These are phyloP conservation scores for Gastrophryne carolinensis DNA, from an alignment of 2,797 vertebrate species.

Conservation along the genomic window DNA sequence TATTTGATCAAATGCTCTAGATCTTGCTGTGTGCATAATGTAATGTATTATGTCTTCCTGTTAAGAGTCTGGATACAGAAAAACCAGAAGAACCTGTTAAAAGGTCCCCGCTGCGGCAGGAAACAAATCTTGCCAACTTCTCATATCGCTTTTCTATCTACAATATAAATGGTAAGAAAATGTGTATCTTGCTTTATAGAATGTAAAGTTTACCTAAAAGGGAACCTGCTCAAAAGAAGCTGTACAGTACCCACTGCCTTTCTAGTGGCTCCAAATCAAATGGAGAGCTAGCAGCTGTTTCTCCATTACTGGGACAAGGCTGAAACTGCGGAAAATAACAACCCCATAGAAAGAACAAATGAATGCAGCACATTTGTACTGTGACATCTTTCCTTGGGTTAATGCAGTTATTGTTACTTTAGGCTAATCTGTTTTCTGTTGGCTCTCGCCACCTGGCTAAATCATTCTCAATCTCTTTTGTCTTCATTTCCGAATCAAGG, in stretches of 20 bases:
- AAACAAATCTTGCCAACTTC: constrained; percentile 97
- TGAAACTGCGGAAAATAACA: no score
- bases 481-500: background rate
- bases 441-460: background rate
- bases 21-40: background rate
- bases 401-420: background rate
- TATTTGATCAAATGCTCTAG: background rate
- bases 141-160: constrained; percentile 98
- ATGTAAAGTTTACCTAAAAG: no score
- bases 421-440: background rate
- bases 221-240: no score
- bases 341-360: no score
- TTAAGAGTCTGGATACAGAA: constrained; percentile 92
- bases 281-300: no score
- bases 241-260: no score
- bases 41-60: background rate
- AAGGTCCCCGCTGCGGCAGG: constrained; percentile 88
- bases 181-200: background rate
- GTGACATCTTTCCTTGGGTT: no score
- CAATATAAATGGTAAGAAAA: constrained; percentile 88
- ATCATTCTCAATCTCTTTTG: background rate
- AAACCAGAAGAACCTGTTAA: constrained; percentile 85
- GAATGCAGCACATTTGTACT: no score
- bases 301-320: no score
- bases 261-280: no score